These are phyloP conservation scores for Clepsis dumicolana DNA, from an alignment of 2,888 invertebrate genomes.

Conservation along the genomic window DNA sequence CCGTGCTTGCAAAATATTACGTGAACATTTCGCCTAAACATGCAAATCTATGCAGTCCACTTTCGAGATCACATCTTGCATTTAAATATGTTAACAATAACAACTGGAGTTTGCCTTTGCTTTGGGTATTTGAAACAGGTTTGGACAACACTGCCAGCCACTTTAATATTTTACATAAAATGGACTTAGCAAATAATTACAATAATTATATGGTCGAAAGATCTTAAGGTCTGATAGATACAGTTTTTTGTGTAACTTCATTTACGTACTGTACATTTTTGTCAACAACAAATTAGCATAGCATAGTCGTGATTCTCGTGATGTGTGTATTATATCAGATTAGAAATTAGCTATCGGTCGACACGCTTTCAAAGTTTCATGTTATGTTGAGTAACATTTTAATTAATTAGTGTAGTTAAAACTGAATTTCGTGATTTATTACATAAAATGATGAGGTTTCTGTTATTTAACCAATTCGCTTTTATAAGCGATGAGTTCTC, in stretches of 20 bases:
- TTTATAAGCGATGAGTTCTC: not conserved
- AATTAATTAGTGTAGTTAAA: conserved; percentile 26
- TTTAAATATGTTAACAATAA: conserved; percentile 57
- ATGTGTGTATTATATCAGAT: conserved; percentile 5
- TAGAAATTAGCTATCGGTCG: conserved; percentile 15
- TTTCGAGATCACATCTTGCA: conserved; percentile 71
- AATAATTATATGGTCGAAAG: no score
- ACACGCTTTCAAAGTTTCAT: conserved; percentile 25
- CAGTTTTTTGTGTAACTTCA: no score
- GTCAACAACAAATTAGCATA: not conserved
- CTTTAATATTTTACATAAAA: not conserved
- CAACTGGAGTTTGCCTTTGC: conserved; percentile 9
- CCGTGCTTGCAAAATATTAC: conserved; percentile 49
- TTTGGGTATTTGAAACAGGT: conserved; percentile 5
- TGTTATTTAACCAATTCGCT: not conserved
- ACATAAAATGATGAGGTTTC: conserved; percentile 1
- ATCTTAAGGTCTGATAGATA: no score
- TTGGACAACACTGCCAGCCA: not conserved
- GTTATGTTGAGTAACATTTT: conserved; percentile 27
- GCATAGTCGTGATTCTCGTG: conserved; percentile 20
- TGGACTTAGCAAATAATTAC: no score
- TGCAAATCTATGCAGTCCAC: conserved; percentile 53
- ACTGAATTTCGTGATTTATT: conserved; percentile 12
- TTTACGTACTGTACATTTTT: not conserved
- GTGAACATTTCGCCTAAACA: conserved; percentile 51